Conservation (phyloP, 2,797 vertebrate species). For the Hemitrygon akajei region DNA sequence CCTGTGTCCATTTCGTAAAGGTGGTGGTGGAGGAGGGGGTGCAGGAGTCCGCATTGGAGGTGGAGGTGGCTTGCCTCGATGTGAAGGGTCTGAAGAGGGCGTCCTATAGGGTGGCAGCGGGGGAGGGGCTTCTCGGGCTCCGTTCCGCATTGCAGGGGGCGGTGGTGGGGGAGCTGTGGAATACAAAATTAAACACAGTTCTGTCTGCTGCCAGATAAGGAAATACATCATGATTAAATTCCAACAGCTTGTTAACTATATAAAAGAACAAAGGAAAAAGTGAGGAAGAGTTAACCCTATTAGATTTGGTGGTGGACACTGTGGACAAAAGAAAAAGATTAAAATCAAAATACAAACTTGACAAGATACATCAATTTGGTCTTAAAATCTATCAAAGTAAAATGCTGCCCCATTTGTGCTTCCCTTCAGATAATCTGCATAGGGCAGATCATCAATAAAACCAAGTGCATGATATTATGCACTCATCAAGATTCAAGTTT, state of each 20-base stretch:
- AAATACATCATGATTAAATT: not conserved
- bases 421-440: not conserved
- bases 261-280: not conserved
- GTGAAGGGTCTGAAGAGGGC: constrained; percentile 58
- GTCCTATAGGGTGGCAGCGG: constrained; percentile 72
- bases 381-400: not conserved
- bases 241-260: not conserved
- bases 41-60: constrained; percentile 73
- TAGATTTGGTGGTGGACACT: not conserved
- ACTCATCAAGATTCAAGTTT: too few species aligned
- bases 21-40: constrained; percentile 77
- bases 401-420: not conserved
- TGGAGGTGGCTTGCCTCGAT: constrained; percentile 61
- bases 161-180: constrained; percentile 72
- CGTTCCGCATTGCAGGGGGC: constrained; percentile 64
- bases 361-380: not conserved
- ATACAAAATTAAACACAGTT: not conserved
- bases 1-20: constrained; percentile 80
- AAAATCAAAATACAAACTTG: not conserved
- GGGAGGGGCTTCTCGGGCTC: constrained; percentile 73
- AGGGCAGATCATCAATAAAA: not conserved
- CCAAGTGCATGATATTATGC: not conserved
- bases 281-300: not conserved
- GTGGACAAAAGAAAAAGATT: not conserved
- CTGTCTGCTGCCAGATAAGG: not conserved